Evolutionary conservation across 2,113 vertebrate species (phyloP).

Genomic region (Microtus richardsoni): DNA sequence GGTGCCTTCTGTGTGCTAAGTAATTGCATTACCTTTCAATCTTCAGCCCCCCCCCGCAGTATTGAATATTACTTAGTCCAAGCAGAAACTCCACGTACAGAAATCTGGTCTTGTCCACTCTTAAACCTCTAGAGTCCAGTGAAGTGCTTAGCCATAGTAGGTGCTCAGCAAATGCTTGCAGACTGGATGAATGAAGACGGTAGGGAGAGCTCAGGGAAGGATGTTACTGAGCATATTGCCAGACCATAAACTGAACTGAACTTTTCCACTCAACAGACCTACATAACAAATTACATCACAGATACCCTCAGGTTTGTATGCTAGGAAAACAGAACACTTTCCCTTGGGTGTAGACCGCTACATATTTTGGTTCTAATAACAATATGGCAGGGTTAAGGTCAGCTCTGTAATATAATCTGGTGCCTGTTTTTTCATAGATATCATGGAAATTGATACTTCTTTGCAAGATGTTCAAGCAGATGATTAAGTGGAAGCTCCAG

Average conservation of each 20-base stretch:
- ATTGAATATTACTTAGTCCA: constrained; percentile 26
- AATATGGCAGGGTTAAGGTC: constrained; percentile 89
- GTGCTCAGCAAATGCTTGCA: constrained; percentile 2
- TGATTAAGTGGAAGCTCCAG: constrained; percentile 86
- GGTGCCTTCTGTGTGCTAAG: too few species aligned
- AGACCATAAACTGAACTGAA: constrained; percentile 51
- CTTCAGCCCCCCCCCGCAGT: background rate
- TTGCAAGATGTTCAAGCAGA: constrained; percentile 89
- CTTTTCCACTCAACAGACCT: constrained; percentile 68
- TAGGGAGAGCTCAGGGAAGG: background rate
- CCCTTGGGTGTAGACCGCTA: constrained; percentile 85
- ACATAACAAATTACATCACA: constrained; percentile 74
- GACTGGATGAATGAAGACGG: background rate
- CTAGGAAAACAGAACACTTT: constrained; percentile 84
- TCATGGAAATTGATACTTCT: constrained; percentile 86
- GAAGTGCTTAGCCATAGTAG: background rate
- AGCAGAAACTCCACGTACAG: background rate
- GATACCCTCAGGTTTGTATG: constrained; percentile 83
- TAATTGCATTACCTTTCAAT: background rate
- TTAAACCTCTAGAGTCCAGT: background rate
- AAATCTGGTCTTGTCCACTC: constrained; percentile 3
- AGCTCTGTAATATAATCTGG: constrained; percentile 87
- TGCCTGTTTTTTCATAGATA: constrained; percentile 87
- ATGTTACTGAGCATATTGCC: background rate
- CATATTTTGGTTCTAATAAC: constrained; percentile 89